Base-by-base conservation (phyloP, 2,888 invertebrate genomes). In the Caenorhabditis becei region DNA sequence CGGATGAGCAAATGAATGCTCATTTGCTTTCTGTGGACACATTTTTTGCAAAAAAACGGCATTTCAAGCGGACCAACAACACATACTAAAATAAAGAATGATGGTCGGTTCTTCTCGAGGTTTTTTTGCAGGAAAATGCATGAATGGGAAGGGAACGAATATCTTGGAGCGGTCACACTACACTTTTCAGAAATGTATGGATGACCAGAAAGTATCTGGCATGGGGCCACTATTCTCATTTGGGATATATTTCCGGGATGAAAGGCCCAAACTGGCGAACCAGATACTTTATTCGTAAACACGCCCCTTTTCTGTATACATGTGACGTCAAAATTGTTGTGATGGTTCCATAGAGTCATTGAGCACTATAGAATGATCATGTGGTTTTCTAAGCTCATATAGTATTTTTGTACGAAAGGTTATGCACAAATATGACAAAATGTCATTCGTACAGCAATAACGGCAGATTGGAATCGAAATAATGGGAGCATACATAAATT, bases 11-110 rank as follows among this genome's bases (percentile, higher is more conserved):
- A 32, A 32, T 5, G 16, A 28, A 58, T 35, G 61, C 69, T 67
- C 75, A 65, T 77, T 77, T 77, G 62, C 77, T 62, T 63, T 69
- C 61, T 51, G 37, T 56, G 56, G 54, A 69, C 65, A 74, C 53
- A 20, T 18, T 35, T 28, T n/a, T 23, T 49, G 20, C 53, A 65
- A 37, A 58, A 53, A 72, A 16, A 56, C 26, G 26, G 62, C 44
- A 63, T 54, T 63, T 70, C 51, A n/a, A 37, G 44, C 18, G 51
- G 54, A 71, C 54, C 71, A 56, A 44, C 32, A 44, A 63, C 47
- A 26, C 54, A 53, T 26, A 53, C 58, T 35, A 59, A 35, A 59
- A 59, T 26, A 58, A 8, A 35, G 37, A 41, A 59, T 59, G 58
- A 20, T 11, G 56, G 35, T 56, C 32, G n/a, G n/a, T n/a, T n/a